Evolutionary conservation across 2,113 vertebrate species (phyloP).

Genomic region (Entelurus aequoreus): DNA sequence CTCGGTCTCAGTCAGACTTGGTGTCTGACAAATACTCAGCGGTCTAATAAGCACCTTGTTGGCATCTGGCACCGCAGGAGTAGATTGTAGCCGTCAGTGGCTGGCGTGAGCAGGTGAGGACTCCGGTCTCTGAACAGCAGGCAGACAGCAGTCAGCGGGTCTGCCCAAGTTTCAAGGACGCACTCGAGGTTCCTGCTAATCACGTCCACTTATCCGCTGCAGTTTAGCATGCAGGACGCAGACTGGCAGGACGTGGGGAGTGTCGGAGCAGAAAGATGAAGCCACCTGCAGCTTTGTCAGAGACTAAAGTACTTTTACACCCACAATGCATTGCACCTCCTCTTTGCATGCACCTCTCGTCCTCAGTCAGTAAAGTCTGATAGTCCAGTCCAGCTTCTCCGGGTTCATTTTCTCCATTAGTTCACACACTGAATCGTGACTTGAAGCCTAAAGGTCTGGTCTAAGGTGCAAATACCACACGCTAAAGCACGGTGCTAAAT

Average conservation of each 20-base stretch:
- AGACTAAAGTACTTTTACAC: slow-evolving; percentile 3
- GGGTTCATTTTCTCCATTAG: no score
- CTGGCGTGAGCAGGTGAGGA: slow-evolving; percentile 25
- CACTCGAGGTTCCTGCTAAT: slow-evolving; percentile 32
- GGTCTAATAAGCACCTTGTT: slow-evolving; percentile 42
- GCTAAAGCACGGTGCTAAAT: no score
- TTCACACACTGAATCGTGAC: no score
- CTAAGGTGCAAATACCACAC: no score
- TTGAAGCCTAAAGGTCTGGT: no score
- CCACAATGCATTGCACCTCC: no score
- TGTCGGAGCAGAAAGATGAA: slow-evolving; percentile 63
- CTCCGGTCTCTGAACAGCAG: slow-evolving; percentile 21
- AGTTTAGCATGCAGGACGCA: slow-evolving; percentile 63
- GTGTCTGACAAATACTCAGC: slow-evolving; percentile 38
- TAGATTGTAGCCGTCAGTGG: slow-evolving; percentile 32
- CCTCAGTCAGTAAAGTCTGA: no score
- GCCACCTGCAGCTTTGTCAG: slow-evolving; percentile 45
- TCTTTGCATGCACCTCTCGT: no score
- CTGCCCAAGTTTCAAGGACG: slow-evolving; percentile 62
- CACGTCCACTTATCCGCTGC: slow-evolving; percentile 17
- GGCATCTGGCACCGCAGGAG: slow-evolving; percentile 18
- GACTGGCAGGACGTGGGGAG: slow-evolving; percentile 53
- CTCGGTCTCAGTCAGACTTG: slow-evolving; percentile 30
- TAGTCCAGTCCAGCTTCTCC: no score
- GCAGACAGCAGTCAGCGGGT: slow-evolving; percentile 17